A percentile compares a stretch with the other conserved stretches of the same genome.
Conservation (phyloP, 1,140 invertebrate genomes). For the Cydia pomonella region DNA sequence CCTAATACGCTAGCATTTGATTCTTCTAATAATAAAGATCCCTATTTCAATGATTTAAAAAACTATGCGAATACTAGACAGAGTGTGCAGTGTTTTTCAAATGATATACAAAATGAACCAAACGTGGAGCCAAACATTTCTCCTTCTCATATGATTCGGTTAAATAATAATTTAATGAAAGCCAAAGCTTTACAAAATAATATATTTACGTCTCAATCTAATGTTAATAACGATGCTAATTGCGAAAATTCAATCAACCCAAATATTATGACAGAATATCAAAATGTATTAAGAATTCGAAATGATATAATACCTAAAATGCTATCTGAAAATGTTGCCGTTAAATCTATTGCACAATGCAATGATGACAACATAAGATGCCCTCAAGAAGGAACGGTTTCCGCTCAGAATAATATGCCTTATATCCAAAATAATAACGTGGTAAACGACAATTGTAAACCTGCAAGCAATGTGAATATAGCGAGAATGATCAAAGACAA, state of each 20-base stretch:
- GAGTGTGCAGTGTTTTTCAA: neutral
- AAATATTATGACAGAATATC: neutral
- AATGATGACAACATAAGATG: neutral
- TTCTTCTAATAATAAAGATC: neutral
- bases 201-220: neutral
- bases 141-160: neutral
- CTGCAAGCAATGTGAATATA: neutral
- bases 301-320: neutral
- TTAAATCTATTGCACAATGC: neutral
- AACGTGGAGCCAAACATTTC: neutral
- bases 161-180: slow-evolving; percentile 1
- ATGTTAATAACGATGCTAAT: neutral
- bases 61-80: neutral
- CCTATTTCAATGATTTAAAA: neutral
- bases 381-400: neutral
- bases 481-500: neutral
- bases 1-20: neutral
- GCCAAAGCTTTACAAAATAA: slow-evolving; percentile 11
- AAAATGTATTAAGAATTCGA: neutral
- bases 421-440: neutral
- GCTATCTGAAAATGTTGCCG: neutral
- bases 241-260: neutral
- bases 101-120: neutral
- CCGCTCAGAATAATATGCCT: slow-evolving; percentile 1
- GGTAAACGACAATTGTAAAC: neutral